Evolutionary conservation across 2,797 vertebrate genomes (phyloP).

Genomic region (Pygocentrus nattereri): DNA sequence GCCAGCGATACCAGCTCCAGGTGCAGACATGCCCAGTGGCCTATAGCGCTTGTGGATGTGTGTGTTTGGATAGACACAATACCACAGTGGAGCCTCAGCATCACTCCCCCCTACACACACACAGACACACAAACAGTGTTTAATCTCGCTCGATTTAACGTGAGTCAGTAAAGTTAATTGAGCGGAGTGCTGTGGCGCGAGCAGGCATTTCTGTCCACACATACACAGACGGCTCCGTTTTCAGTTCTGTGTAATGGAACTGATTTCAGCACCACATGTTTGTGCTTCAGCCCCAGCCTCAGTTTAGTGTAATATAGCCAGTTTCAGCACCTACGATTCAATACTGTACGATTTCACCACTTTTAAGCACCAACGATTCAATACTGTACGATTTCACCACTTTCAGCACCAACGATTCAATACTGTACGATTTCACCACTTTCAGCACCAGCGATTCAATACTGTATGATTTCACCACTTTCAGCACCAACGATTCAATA

Average conservation of each 20-base stretch:
- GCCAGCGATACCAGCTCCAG: background rate
- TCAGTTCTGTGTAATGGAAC: background rate
- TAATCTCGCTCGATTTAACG: conserved; percentile 42
- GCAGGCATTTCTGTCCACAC: background rate
- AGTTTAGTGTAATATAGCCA: background rate
- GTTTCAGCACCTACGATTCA: conserved; percentile 17
- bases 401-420: too few species aligned
- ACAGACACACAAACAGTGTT: background rate
- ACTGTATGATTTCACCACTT: background rate
- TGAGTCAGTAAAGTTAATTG: conserved; percentile 36
- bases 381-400: background rate
- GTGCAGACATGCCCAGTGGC: conserved; percentile 37
- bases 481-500: too few species aligned
- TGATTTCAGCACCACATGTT: conserved; percentile 48
- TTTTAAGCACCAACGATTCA: too few species aligned
- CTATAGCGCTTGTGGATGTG: background rate
- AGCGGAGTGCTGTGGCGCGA: conserved; percentile 28
- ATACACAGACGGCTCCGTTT: background rate
- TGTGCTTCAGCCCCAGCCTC: conserved; percentile 47
- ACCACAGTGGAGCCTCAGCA: background rate
- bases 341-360: background rate
- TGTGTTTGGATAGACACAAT: background rate
- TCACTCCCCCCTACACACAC: background rate
- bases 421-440: too few species aligned
- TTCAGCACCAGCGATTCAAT: conserved; percentile 20